Conservation (phyloP, 2,797 vertebrate species). For the Tamandua tetradactyla region DNA sequence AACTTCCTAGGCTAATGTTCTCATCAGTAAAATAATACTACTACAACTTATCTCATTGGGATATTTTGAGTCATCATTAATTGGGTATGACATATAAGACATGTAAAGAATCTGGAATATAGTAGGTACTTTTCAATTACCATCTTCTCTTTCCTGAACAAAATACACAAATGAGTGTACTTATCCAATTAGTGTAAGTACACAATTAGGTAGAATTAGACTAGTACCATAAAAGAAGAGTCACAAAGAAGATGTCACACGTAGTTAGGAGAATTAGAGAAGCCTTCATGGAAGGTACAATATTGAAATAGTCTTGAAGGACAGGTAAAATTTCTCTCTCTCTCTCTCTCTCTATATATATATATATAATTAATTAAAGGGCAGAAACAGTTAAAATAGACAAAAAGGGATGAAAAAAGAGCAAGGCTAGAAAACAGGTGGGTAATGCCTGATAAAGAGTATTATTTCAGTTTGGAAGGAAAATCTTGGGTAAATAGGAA, state of each 20-base stretch:
- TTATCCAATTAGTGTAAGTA: background rate
- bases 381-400: background rate
- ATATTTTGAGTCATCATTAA: background rate
- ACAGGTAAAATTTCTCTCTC: background rate
- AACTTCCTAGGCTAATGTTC: background rate
- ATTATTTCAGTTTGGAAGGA: background rate
- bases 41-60: background rate
- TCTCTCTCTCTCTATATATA: no score
- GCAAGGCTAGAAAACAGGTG: background rate
- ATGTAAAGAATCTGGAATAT: background rate
- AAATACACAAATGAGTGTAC: background rate
- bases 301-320: constrained; percentile 32
- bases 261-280: background rate
- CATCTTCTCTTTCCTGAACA: background rate
- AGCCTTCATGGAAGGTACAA: background rate
- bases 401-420: background rate
- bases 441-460: background rate
- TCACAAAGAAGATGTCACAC: background rate
- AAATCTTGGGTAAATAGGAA: background rate
- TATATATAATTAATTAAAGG: background rate
- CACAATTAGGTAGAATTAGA: background rate
- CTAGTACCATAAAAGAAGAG: background rate
- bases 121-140: background rate
- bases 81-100: background rate
- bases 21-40: background rate